phyloP scores from a whole-genome alignment of 2,113 vertebrate species.

The Podarcis raffonei region DNA sequence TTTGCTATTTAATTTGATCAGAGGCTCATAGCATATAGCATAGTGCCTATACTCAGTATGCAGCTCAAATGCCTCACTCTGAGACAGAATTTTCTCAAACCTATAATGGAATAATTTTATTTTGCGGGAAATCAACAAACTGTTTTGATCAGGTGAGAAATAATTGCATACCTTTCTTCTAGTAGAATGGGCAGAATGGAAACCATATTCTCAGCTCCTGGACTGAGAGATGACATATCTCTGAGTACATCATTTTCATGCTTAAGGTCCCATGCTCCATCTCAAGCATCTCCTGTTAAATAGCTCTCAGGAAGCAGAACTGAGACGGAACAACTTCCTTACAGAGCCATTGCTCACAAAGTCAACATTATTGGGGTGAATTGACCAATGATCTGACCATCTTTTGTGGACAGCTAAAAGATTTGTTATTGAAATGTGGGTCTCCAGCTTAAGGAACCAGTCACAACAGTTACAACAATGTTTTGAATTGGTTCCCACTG shows the following conservation, averaged over 20 bases:
- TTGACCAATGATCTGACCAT: too few relatives aligned
- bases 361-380: too few relatives aligned
- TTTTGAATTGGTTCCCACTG: too few relatives aligned
- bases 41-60: not conserved
- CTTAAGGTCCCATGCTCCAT: not conserved
- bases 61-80: not conserved
- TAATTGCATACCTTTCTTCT: not conserved
- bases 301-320: not conserved
- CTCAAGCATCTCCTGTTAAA: not conserved
- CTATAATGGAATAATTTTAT: slow-evolving; percentile 9
- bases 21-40: not conserved
- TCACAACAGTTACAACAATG: too few relatives aligned
- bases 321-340: not conserved
- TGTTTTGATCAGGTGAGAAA: not conserved
- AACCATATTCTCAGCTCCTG: not conserved
- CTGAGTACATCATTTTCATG: not conserved
- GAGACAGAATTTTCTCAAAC: not conserved
- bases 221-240: not conserved
- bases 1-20: slow-evolving; percentile 19
- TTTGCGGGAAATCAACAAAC: not conserved
- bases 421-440: too few relatives aligned
- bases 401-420: not conserved
- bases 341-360: not conserved
- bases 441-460: too few relatives aligned
- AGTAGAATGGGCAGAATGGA: not conserved